Conservation (phyloP, 2,113 vertebrate genomes). For the Neofelis nebulosa region DNA sequence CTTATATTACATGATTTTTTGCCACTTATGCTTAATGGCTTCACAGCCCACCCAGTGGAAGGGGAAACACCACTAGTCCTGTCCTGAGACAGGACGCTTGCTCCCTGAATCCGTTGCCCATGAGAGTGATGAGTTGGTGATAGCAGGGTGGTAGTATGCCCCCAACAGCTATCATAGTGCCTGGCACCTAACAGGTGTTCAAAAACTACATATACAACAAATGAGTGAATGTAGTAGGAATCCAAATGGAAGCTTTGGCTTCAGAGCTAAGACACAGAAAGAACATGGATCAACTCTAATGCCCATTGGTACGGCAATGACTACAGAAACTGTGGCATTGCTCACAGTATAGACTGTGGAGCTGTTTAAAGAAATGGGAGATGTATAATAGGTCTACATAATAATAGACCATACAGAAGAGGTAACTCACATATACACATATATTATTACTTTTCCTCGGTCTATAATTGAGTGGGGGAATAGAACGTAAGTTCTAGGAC, state of each 20-base stretch:
- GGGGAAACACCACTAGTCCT: neutral
- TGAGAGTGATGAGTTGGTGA: neutral
- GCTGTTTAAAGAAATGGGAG: neutral
- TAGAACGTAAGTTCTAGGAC: neutral
- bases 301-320: neutral
- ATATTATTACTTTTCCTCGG: neutral
- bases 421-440: neutral
- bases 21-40: neutral
- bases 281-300: neutral
- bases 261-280: neutral
- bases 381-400: neutral
- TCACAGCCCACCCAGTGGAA: neutral
- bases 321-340: neutral
- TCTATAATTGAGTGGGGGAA: neutral
- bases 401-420: neutral
- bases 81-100: neutral
- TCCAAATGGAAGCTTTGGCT: neutral
- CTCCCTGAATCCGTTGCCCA: neutral
- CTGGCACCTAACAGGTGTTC: neutral
- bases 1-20: neutral
- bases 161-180: neutral
- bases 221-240: neutral
- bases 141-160: neutral
- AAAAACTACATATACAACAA: neutral
- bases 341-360: neutral